Base-by-base conservation (phyloP, 2,113 vertebrate genomes). In the Anser brachyrhynchus region DNA sequence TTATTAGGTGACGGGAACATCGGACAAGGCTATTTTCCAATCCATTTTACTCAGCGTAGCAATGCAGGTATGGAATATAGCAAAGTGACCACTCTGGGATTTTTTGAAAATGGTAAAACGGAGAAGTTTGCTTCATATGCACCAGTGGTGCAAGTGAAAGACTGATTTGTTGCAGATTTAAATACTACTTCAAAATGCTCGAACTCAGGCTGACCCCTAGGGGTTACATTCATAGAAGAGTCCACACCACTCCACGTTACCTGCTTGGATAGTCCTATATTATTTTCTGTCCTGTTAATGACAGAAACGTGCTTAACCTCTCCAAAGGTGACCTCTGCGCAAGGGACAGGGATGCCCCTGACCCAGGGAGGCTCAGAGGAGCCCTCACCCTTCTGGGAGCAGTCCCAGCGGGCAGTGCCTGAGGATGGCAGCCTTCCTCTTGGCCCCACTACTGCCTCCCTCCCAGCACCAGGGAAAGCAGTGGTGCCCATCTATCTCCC, bases 311-410 rank as follows among this genome's bases (percentile, higher is more conserved):
- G 16, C 16, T 77, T n/a, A 29, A 44, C 12, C 7, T 72, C 59
- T 65, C 31, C 43, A 51, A 51, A 33, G 6, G 43, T 0, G 6
- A 29, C 14, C 72, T 13, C 37, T 1, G 0, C 0, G 8, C 43
- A 13, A 39, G 54, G 26, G 20, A 54, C 22, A 35, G 19, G 19
- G n/a, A 54, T 33, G 66, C 10, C 79, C 20, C 14, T 0, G 0
- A 33, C 9, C 28, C 46, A 52, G 37, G 41, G 41, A 49, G 51
- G 19, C 39, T 13, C 12, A 51, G 22, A 33, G 51, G 13, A 35
- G 3, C 31, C 54, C 37, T 25, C 35, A 9, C 29, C n/a, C 2
- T 2, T 0, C n/a, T 13, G 55, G 37, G 41, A 6, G 6, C 52
- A 26, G 76, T 7, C 10, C n/a, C 7, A 41, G 18, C 0, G 0